Conservation (phyloP, 2,113 vertebrate species). For the Brachypteracias leptosomus region DNA sequence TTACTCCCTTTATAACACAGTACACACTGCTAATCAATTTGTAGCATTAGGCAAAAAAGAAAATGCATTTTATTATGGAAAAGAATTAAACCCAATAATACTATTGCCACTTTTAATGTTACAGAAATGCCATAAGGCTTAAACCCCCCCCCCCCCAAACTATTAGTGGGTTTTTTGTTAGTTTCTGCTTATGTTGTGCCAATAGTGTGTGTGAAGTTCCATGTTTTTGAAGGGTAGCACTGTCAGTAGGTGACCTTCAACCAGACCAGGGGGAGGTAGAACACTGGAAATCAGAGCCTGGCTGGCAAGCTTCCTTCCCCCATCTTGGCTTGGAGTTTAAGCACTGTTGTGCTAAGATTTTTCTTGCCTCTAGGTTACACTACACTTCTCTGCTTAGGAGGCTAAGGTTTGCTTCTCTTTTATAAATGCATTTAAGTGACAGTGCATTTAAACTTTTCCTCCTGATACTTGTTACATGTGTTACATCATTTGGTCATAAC, state of each 20-base stretch:
- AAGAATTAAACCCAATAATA: not conserved
- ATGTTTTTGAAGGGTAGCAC: not conserved
- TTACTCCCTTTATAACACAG: slow-evolving; percentile 27
- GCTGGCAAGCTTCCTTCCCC: not conserved
- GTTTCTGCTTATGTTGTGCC: not conserved
- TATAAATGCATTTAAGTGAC: not conserved
- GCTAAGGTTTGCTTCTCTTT: not conserved
- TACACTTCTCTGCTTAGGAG: not conserved
- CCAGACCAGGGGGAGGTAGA: not conserved
- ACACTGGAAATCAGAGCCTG: not conserved
- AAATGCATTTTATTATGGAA: slow-evolving; percentile 22
- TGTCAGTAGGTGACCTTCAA: not conserved
- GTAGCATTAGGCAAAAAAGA: slow-evolving; percentile 22
- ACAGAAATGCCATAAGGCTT: not conserved
- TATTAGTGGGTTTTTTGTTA: not conserved
- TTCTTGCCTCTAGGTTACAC: not conserved
- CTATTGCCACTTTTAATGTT: not conserved
- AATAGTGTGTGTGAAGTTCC: not conserved
- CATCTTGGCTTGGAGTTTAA: accelerated
- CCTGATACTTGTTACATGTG: not conserved
- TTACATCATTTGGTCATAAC: not conserved
- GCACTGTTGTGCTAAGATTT: not conserved
- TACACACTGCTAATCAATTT: not conserved
- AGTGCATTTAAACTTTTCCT: not conserved
- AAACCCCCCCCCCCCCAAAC: no score